Conservation (phyloP, 1,140 invertebrate genomes). For the Sitobion miscanthi region DNA sequence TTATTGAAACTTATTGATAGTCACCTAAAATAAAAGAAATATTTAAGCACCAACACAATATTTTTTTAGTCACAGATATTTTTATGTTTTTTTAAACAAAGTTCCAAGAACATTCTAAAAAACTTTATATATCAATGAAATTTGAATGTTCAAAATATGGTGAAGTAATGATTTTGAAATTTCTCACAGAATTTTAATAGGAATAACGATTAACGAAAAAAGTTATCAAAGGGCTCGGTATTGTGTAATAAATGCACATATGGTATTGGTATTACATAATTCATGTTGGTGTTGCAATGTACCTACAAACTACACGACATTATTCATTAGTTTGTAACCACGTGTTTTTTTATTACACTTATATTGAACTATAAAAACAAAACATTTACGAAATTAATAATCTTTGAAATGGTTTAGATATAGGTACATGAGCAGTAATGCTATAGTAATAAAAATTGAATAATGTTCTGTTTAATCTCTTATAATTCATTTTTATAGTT, state of each 20-base stretch:
- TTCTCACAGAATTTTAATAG: not conserved
- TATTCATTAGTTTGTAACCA: not conserved
- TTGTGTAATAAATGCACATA: not conserved
- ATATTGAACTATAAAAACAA: not conserved
- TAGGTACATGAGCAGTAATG: not conserved
- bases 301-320: not conserved
- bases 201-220: not conserved
- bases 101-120: no score
- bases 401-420: not conserved
- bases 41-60: not conserved
- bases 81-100: no score
- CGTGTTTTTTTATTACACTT: not conserved
- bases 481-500: no score
- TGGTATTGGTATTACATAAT: not conserved
- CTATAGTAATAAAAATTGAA: no score
- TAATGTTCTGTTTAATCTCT: no score
- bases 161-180: no score
- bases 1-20: not conserved
- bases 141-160: not conserved
- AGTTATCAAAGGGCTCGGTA: not conserved
- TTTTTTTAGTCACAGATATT: not conserved
- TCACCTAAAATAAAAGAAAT: no score
- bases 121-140: no score
- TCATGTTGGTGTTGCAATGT: not conserved
- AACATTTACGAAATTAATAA: not conserved